phyloP scores from a whole-genome alignment of 1,140 invertebrate genomes.

The Trialeurodes vaporariorum region DNA sequence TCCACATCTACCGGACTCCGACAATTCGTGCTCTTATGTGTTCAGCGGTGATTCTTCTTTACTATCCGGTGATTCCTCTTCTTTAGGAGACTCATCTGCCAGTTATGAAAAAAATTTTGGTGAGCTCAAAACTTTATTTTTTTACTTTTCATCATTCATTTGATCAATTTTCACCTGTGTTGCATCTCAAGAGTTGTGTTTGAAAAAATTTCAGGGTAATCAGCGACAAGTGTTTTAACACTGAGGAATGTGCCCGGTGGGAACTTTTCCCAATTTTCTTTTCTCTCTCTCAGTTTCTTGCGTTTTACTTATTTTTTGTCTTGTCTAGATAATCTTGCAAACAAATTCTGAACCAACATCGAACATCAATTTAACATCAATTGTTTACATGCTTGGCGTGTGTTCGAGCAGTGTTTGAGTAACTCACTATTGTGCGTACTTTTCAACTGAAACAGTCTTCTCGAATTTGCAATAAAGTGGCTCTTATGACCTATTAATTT shows the following conservation, averaged over 20 bases:
- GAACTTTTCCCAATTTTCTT: not conserved
- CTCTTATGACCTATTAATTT: no score
- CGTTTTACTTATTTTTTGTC: not conserved
- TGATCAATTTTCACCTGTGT: not conserved
- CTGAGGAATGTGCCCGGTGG: not conserved
- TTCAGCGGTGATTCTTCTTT: not conserved
- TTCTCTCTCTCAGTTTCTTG: not conserved
- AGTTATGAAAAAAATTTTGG: slow-evolving; percentile 10
- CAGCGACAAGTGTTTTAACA: not conserved
- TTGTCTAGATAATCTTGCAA: no score
- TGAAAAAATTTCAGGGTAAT: not conserved
- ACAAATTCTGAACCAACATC: no score
- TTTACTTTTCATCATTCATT: slow-evolving; percentile 1
- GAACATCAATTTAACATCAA: no score
- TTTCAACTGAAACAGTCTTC: no score
- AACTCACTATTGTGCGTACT: no score
- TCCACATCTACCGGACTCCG: slow-evolving; percentile 42
- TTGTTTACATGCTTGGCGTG: no score
- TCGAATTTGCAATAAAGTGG: no score
- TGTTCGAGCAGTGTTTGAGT: no score
- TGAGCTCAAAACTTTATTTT: slow-evolving; percentile 7
- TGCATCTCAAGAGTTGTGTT: not conserved
- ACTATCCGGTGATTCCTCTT: not conserved
- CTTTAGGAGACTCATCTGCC: not conserved
- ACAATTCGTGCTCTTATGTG: slow-evolving; percentile 23